Percentiles rank a stretch among this genome's conserved stretches.
phyloP scores from a whole-genome alignment of 2,113 vertebrate genomes.

The Tor tambroides region DNA sequence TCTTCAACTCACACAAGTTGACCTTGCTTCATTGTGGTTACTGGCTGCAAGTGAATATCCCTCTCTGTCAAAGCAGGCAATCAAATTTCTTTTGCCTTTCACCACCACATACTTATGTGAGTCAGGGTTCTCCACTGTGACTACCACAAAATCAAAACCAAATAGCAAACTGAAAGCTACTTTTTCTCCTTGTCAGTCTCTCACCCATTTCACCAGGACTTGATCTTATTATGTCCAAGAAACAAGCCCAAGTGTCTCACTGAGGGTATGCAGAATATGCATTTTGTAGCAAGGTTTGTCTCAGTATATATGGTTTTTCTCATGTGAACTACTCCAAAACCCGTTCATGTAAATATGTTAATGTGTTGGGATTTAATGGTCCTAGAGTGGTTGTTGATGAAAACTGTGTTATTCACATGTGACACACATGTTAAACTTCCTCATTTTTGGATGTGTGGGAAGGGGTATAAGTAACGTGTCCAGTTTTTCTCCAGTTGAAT shows the following conservation, averaged over 20 bases:
- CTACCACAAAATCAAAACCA: slow-evolving; percentile 38
- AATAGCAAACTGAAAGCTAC: slow-evolving; percentile 50
- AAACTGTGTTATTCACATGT: neutral
- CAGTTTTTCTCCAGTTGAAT: too few species aligned
- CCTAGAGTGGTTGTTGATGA: neutral
- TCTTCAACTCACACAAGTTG: neutral
- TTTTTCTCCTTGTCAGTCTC: slow-evolving; percentile 19
- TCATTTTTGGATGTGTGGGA: neutral
- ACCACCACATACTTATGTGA: slow-evolving; percentile 45
- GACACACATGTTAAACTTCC: neutral
- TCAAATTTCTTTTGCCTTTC: slow-evolving; percentile 45
- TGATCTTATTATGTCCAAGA: slow-evolving; percentile 42
- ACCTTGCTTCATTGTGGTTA: slow-evolving; percentile 48
- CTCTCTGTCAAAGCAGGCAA: slow-evolving; percentile 30
- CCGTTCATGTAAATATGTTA: neutral
- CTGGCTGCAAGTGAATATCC: slow-evolving; percentile 37
- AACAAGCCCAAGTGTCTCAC: slow-evolving; percentile 41
- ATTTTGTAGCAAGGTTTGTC: neutral
- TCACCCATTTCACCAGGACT: slow-evolving; percentile 44
- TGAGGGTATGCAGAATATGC: neutral
- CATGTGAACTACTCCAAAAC: neutral
- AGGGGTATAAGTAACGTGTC: neutral
- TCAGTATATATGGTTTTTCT: neutral
- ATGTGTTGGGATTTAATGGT: neutral
- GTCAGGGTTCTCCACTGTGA: slow-evolving; percentile 47